These are phyloP conservation scores for Coendou prehensilis DNA, from an alignment of 2,797 vertebrate genomes.

Conservation along the genomic window DNA sequence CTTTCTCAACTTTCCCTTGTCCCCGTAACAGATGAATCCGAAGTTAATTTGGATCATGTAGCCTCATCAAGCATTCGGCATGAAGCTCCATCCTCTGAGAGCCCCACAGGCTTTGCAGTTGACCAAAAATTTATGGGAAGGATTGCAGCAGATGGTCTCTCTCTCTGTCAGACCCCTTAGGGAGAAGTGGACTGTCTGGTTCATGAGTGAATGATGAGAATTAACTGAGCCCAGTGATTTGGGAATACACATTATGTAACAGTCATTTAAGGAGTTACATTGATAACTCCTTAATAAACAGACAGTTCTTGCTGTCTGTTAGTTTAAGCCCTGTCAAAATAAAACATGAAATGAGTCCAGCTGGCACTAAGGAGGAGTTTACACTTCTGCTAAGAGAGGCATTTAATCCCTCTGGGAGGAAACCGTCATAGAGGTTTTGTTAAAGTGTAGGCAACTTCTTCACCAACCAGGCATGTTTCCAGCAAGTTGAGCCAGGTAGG, in stretches of 20 bases:
- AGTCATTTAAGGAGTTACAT: background rate
- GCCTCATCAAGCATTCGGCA: background rate
- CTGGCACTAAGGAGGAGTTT: slow-evolving; percentile 2
- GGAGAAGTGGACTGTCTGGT: background rate
- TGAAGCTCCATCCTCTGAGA: background rate
- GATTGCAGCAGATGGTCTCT: background rate
- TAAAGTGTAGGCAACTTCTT: slow-evolving; percentile 40
- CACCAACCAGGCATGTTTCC: background rate
- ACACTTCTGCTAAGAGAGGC: slow-evolving; percentile 46
- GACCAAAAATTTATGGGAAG: slow-evolving; percentile 13
- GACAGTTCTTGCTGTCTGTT: background rate
- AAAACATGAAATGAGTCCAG: slow-evolving; percentile 63
- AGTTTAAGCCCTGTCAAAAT: slow-evolving; percentile 18
- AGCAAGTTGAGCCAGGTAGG: background rate
- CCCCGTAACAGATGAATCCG: background rate
- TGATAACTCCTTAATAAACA: slow-evolving; percentile 2
- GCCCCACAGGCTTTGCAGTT: background rate
- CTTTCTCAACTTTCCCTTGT: background rate
- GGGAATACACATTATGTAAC: background rate
- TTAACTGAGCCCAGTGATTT: slow-evolving; percentile 2
- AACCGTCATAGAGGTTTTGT: slow-evolving; percentile 18
- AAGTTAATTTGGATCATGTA: background rate
- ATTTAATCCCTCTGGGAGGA: slow-evolving; percentile 54
- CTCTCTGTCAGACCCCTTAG: background rate
- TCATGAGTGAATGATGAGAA: slow-evolving; percentile 13